A percentile compares a stretch with the other conserved stretches of the same genome.
These are phyloP conservation scores for Microctenopoma lineatum DNA, from an alignment of 2,797 vertebrate species.

Conservation along the genomic window DNA sequence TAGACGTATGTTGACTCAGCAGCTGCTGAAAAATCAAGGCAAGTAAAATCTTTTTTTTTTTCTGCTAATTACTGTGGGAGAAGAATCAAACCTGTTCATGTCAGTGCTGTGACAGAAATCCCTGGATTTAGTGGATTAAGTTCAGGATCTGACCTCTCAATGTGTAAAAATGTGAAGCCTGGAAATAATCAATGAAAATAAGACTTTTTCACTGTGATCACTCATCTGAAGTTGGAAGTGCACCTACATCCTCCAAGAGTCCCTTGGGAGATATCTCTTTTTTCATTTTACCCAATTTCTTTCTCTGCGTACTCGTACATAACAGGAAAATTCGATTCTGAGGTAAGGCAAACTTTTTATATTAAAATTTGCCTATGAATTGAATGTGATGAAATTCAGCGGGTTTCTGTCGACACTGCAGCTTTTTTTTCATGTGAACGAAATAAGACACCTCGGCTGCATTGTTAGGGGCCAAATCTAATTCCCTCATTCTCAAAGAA, in stretches of 20 bases:
- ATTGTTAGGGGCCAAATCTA: slow-evolving; percentile 20
- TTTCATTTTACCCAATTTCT: slow-evolving; percentile 13
- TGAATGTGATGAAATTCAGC: slow-evolving; percentile 16
- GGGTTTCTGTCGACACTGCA: background rate
- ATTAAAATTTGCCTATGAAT: slow-evolving; percentile 1
- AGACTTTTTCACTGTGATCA: slow-evolving; percentile 3
- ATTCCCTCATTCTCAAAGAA: slow-evolving; percentile 1
- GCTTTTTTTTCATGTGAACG: background rate
- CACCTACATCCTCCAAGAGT: background rate
- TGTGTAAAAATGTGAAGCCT: background rate
- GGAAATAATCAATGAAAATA: slow-evolving; percentile 5
- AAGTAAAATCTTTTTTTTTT: slow-evolving; percentile 21
- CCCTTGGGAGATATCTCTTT: background rate
- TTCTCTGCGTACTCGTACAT: slow-evolving; percentile 5
- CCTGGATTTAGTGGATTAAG: background rate
- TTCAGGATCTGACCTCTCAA: slow-evolving; percentile 1
- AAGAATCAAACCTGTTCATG: background rate
- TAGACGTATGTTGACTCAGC: slow-evolving; percentile 54
- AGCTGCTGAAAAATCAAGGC: slow-evolving; percentile 36
- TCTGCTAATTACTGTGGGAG: background rate
- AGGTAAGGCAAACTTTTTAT: background rate
- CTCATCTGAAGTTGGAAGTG: slow-evolving; percentile 16
- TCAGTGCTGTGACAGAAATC: background rate
- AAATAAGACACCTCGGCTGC: slow-evolving; percentile 6
- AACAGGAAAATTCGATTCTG: slow-evolving; percentile 17